phyloP scores from a whole-genome alignment of 1,140 invertebrate species.

The Streblospio benedicti region DNA sequence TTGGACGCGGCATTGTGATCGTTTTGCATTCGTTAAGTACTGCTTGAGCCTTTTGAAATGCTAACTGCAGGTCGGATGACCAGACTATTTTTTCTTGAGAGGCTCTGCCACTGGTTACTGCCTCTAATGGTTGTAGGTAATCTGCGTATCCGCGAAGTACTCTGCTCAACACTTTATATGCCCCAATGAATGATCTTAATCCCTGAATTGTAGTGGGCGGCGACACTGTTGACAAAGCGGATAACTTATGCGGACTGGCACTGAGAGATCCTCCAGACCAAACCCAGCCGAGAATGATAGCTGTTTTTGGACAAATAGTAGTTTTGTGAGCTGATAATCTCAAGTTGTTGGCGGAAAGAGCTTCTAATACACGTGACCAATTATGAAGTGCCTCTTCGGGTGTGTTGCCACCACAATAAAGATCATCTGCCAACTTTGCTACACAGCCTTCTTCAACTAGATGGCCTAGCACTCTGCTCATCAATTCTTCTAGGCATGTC shows the following conservation, averaged over 20 bases:
- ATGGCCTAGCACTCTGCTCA: too few relatives aligned
- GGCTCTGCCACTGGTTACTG: too few relatives aligned
- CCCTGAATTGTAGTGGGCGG: neutral
- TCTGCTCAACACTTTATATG: too few relatives aligned
- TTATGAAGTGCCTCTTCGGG: neutral
- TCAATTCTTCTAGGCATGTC: neutral
- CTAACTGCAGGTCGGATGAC: constrained; percentile 12
- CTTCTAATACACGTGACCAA: neutral
- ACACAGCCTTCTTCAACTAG: too few relatives aligned
- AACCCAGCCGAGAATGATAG: neutral
- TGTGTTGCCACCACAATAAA: neutral
- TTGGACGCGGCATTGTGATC: neutral
- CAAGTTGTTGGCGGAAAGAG: neutral
- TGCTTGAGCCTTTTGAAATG: constrained; percentile 7
- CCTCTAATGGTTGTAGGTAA: too few relatives aligned
- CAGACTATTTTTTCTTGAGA: constrained; percentile 20
- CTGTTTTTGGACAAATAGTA: too few relatives aligned
- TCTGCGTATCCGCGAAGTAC: too few relatives aligned
- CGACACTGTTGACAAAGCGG: neutral
- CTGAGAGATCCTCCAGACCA: neutral
- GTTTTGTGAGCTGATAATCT: constrained; percentile 5
- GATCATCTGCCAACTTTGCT: too few relatives aligned
- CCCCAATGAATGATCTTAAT: too few relatives aligned
- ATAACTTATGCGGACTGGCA: neutral
- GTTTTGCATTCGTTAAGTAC: too few relatives aligned